phyloP scores from a whole-genome alignment of 2,797 vertebrate species.

The Mionectes olivaceus region DNA sequence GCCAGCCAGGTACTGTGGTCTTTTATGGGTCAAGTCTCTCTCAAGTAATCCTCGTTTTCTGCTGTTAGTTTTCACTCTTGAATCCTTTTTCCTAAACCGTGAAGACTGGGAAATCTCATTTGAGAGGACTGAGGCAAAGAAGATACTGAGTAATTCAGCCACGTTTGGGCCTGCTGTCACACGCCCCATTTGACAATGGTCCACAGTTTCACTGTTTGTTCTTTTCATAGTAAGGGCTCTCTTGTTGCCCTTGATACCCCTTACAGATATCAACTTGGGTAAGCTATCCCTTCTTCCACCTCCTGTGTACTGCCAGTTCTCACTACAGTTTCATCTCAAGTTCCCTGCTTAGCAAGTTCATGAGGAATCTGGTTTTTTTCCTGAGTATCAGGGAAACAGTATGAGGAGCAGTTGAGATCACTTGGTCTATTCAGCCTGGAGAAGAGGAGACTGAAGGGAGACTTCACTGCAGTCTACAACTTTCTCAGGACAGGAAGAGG shows the following conservation, averaged over 20 bases:
- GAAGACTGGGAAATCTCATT: neutral
- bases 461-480: neutral
- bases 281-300: neutral
- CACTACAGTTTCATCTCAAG: neutral
- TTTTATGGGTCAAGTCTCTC: neutral
- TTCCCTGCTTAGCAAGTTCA: neutral
- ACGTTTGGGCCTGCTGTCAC: neutral
- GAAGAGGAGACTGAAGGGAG: neutral
- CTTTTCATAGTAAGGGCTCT: neutral
- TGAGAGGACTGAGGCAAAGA: neutral
- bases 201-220: neutral
- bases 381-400: neutral
- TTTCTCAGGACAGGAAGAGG: neutral
- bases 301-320: neutral
- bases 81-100: neutral
- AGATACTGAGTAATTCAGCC: neutral
- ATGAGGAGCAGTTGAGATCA: neutral
- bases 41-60: neutral
- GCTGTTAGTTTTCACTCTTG: neutral
- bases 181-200: neutral
- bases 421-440: neutral
- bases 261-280: neutral
- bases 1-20: neutral
- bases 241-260: neutral
- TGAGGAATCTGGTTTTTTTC: neutral